Evolutionary conservation across 2,888 invertebrate genomes (phyloP).

Genomic region (Scrobipalpa costella): DNA sequence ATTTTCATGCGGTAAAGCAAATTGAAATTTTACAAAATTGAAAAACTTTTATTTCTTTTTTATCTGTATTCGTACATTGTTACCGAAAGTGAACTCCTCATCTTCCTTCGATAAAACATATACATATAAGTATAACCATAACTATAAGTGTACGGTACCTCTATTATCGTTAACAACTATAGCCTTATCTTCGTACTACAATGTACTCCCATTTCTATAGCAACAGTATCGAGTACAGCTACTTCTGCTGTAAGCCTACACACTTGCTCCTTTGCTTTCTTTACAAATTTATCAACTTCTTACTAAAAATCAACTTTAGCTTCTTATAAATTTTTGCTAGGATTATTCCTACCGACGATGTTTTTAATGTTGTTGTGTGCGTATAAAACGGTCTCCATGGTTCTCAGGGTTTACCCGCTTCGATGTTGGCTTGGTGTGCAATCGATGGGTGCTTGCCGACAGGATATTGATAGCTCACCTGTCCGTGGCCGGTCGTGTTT

Average conservation of each 20-base stretch:
- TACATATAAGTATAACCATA: too few species aligned
- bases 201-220: not conserved
- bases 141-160: slow-evolving; percentile 8
- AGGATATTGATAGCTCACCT: slow-evolving; percentile 28
- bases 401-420: slow-evolving; percentile 3
- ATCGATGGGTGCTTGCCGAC: slow-evolving; percentile 12
- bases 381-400: not conserved
- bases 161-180: slow-evolving; percentile 13
- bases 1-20: too few species aligned
- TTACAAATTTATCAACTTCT: too few species aligned
- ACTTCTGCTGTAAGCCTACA: not conserved
- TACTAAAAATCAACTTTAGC: too few species aligned
- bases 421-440: slow-evolving; percentile 14
- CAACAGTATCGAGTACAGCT: not conserved
- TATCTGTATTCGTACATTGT: not conserved
- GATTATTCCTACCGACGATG: not conserved
- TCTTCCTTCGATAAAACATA: not conserved
- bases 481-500: slow-evolving; percentile 17
- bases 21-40: too few species aligned
- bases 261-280: too few species aligned
- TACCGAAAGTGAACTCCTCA: not conserved
- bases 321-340: too few species aligned
- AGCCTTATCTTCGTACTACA: not conserved
- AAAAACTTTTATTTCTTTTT: not conserved
- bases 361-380: not conserved